Conservation (phyloP, 2,797 vertebrate genomes). For the Centroberyx gerrardi region DNA sequence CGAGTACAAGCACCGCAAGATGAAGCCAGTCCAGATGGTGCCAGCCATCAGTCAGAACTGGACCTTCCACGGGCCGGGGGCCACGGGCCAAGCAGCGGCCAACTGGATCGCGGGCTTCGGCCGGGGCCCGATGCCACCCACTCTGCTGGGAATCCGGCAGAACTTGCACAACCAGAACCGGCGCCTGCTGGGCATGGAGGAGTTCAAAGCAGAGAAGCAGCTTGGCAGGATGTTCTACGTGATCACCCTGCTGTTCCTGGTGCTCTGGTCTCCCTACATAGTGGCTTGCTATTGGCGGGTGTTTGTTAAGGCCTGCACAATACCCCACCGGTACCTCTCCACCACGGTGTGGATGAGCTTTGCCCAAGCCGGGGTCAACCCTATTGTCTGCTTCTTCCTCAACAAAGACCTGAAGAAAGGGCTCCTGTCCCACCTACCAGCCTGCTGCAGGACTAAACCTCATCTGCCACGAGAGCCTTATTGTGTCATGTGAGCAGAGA, state of each 20-base stretch:
- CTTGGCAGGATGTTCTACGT: constrained; percentile 94
- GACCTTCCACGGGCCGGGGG: constrained; percentile 94
- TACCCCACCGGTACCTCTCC: constrained; percentile 92
- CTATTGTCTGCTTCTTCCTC: constrained; percentile 93
- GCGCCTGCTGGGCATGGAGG: constrained; percentile 92
- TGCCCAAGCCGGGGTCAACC: constrained; percentile 92
- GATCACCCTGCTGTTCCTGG: constrained; percentile 92
- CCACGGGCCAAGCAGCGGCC: constrained; percentile 92
- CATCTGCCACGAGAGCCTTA: constrained; percentile 93
- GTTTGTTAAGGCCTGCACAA: constrained; percentile 92
- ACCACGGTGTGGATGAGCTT: constrained; percentile 95
- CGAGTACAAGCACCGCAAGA: constrained; percentile 94
- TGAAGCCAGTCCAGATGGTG: constrained; percentile 95
- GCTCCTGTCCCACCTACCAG: constrained; percentile 90
- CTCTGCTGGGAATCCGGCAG: constrained; percentile 92
- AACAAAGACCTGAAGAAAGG: constrained; percentile 96
- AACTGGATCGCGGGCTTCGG: constrained; percentile 95
- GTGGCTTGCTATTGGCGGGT: constrained; percentile 95
- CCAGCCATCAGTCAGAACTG: constrained; percentile 95
- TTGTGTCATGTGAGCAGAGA: constrained; percentile 89
- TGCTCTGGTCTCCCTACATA: constrained; percentile 94
- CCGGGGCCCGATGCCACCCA: constrained; percentile 92
- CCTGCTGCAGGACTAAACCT: constrained; percentile 93
- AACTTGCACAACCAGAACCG: constrained; percentile 92
- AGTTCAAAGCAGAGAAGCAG: constrained; percentile 93